Evolutionary conservation across 2,113 vertebrate genomes (phyloP), one percentile per base, ranked within the genome.

Genomic region (Bombycilla garrulus): DNA sequence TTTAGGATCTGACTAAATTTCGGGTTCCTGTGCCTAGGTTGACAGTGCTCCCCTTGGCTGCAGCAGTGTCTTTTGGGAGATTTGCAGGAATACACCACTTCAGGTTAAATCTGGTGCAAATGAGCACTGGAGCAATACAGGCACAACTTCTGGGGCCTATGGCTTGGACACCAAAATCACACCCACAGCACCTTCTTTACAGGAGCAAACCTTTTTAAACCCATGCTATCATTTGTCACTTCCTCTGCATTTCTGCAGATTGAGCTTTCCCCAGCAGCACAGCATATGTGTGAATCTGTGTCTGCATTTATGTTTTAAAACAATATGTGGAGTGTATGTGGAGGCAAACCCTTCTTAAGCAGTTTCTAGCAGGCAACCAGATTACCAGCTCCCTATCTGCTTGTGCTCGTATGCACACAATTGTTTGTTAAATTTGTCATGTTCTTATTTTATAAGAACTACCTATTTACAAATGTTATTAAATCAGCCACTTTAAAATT

Each of bases 381-480:
- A 20, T 81, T 92, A 74, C 51, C 38, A 88, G 33, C n/a, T 71
- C 31, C 53, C 45, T 53, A 3, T 10, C 15, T 36, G n/a, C 20
- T 48, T 4, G 1, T 44, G 22, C 2, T 3, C 2, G 6, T 70
- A 60, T 2, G 12, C 66, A 47, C 11, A 35, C 10, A 36, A 57
- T 9, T 74, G 8, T 50, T 80, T 36, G 12, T 51, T 53, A 50
- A 23, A 57, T 40, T 80, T 47, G 2, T n/a, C 23, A 18, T 4
- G 5, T 40, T 57, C 51, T 92, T 82, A 66, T 57, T 81, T 64
- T 73, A 35, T 54, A 71, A 66, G 48, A 93, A 73, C 22, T 24
- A 74, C 10, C 4, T 77, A 19, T 42, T 83, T 33, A 36, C 8
- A 70, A 66, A 36, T n/a, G 31, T 36, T 72, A 60, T 35, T 40